Evolutionary conservation across 2,113 vertebrate species (phyloP).

Genomic region (Gadus chalcogrammus): DNA sequence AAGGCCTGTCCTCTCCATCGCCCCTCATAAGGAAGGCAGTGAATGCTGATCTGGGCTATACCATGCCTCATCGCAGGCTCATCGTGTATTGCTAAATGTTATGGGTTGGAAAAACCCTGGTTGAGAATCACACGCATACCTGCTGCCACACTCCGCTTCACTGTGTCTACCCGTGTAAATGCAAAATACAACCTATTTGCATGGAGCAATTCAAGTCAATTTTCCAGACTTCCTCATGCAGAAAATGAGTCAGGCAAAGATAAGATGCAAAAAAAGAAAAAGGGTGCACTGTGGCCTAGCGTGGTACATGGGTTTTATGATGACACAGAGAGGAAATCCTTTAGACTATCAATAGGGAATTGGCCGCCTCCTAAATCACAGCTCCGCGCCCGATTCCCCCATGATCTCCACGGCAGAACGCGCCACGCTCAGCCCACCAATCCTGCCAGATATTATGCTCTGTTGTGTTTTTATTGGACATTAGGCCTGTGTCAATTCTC

Average conservation of each 20-base stretch:
- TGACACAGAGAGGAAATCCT: constrained; percentile 53
- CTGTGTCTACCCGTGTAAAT: constrained; percentile 48
- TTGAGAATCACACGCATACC: constrained; percentile 46
- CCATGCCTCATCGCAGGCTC: constrained; percentile 12
- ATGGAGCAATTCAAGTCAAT: constrained; percentile 71
- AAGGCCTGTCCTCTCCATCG: background rate
- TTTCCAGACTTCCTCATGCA: constrained; percentile 64
- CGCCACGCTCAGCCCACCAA: constrained; percentile 29
- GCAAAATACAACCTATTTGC: constrained; percentile 60
- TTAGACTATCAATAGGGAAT: constrained; percentile 35
- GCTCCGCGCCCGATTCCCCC: constrained; percentile 47
- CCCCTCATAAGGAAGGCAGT: constrained; percentile 34
- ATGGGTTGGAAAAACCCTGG: constrained; percentile 15
- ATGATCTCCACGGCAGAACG: constrained; percentile 38
- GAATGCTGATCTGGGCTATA: constrained; percentile 38
- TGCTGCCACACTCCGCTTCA: constrained; percentile 43
- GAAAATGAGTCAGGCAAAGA: constrained; percentile 69
- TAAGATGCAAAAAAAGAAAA: constrained; percentile 52
- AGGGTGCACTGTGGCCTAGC: constrained; percentile 40
- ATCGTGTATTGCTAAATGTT: constrained; percentile 17
- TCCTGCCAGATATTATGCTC: constrained; percentile 42
- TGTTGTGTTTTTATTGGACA: constrained; percentile 43
- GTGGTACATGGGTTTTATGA: constrained; percentile 62
- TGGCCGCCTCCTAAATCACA: constrained; percentile 31
- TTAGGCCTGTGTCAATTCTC: constrained; percentile 24